Evolutionary conservation across 2,888 invertebrate genomes (phyloP).

Genomic region (Rhabditoides inermis): DNA sequence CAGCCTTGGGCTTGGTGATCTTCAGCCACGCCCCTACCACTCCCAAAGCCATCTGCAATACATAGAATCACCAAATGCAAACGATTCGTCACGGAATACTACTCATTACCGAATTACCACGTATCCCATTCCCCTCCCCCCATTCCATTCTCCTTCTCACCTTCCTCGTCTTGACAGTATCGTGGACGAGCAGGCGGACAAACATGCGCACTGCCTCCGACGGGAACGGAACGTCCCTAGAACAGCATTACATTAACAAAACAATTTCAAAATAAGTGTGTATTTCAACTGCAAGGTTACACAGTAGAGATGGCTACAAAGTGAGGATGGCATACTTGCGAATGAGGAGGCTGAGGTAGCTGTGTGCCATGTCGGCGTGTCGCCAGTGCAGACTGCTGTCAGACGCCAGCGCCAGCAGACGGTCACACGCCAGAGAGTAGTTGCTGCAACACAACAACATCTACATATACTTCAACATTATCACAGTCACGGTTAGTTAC

Average conservation of each 20-base stretch:
- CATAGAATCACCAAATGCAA: background rate
- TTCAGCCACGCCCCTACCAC: constrained; percentile 41
- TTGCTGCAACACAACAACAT: constrained; percentile 7
- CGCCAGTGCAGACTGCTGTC: constrained; percentile 65
- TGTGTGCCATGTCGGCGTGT: constrained; percentile 67
- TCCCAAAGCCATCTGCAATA: constrained; percentile 51
- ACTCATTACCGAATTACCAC: background rate
- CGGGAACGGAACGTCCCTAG: constrained; percentile 58
- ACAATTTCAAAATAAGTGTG: too few species aligned
- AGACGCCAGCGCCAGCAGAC: constrained; percentile 19
- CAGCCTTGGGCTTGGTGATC: constrained; percentile 42
- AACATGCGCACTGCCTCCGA: constrained; percentile 64
- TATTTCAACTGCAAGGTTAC: too few species aligned
- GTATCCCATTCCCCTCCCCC: background rate
- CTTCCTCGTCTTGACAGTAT: constrained; percentile 72
- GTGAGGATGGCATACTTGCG: background rate
- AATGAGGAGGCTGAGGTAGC: constrained; percentile 65
- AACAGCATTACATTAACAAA: too few species aligned
- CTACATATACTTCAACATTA: too few species aligned
- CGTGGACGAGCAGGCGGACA: constrained; percentile 65
- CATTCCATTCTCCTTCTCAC: constrained; percentile 23
- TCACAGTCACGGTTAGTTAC: too few species aligned
- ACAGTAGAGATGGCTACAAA: background rate
- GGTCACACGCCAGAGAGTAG: constrained; percentile 21
- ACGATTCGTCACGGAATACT: background rate